Base-by-base conservation (phyloP, 53 echinoderm and acorn worm species). In the Paracentrotus lividus region DNA sequence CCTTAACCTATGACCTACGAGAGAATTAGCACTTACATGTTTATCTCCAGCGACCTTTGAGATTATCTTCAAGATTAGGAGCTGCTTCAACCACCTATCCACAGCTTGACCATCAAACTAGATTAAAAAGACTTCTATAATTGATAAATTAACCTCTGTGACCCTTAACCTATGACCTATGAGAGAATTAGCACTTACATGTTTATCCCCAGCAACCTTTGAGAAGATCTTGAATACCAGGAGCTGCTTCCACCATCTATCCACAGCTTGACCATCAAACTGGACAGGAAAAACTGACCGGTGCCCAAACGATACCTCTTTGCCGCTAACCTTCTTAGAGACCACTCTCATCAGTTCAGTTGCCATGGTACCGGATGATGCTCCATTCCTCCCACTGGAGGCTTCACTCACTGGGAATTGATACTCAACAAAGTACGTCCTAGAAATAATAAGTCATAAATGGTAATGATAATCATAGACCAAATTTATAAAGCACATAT, bases 341-440 rank as follows among this genome's bases (percentile, higher is more conserved):
- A 95, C 99, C 59, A 97, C 86, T 88, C 99, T 90, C 96, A 97
- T 99, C 88, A 99, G 96, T 59, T 99, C 99, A 33, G 99, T 97
- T 76, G 99, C 97, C 96, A 96, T 97, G 93, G 94, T 94, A 64
- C 87, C 93, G n/a, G 93, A 90, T 12, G 96, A 91, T 49, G 95
- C 58, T 15, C 93, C 94, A 27, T 43, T 89, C 31, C 72, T 72
- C 59, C 57, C 45, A 15, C 18, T 13, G 16, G 54, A 55, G 8
- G 97, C 93, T 40, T 97, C 95, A 12, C 94, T 93, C 20, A 99
- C 95, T 6, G 99, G 99, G 69, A 99, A 99, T 84, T 95, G 97
- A 57, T 99, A 99, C 94, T 99, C 99, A 59, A 99, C 96, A 95
- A 99, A 99, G 86, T 97, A 99, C 16, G 97, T 97, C 49, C 97